Conservation (phyloP, 2,797 vertebrate genomes). For the Pseudochromis fuscus region DNA sequence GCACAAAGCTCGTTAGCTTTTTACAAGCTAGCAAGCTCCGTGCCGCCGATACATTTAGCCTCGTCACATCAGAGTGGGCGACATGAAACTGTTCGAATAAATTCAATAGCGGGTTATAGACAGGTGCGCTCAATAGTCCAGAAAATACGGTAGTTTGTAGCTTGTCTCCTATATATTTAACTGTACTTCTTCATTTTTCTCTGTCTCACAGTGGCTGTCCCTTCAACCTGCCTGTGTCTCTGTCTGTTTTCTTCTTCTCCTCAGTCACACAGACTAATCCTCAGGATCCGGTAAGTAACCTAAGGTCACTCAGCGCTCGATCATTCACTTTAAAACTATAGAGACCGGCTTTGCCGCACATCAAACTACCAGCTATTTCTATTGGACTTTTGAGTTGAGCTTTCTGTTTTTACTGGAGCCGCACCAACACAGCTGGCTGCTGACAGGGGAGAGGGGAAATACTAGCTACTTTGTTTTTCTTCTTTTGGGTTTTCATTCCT, state of each 20-base stretch:
- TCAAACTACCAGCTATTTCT: conserved; percentile 62
- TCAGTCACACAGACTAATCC: conserved; percentile 49
- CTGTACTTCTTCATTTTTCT: conserved; percentile 32
- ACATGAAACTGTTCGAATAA: too few relatives aligned
- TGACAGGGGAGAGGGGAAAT: conserved; percentile 62
- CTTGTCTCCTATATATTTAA: conserved; percentile 20
- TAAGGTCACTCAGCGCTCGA: conserved; percentile 48
- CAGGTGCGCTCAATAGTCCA: too few relatives aligned
- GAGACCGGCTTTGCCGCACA: conserved; percentile 47
- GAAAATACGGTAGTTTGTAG: too few relatives aligned
- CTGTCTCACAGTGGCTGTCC: background rate
- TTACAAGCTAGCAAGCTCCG: too few relatives aligned
- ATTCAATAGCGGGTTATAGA: too few relatives aligned
- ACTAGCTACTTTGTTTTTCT: conserved; percentile 58
- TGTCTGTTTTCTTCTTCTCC: conserved; percentile 42
- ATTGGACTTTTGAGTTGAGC: conserved; percentile 51
- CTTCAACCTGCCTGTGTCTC: conserved; percentile 19
- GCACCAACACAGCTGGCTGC: conserved; percentile 74
- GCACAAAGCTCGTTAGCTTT: too few relatives aligned
- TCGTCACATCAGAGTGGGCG: too few relatives aligned
- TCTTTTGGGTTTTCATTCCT: conserved; percentile 51
- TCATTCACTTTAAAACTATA: conserved; percentile 46
- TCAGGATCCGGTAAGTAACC: conserved; percentile 43
- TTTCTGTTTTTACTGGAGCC: conserved; percentile 69
- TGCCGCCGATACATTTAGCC: too few relatives aligned